Base-by-base conservation (phyloP, 2,113 vertebrate species). In the Chionodraco myersi region DNA sequence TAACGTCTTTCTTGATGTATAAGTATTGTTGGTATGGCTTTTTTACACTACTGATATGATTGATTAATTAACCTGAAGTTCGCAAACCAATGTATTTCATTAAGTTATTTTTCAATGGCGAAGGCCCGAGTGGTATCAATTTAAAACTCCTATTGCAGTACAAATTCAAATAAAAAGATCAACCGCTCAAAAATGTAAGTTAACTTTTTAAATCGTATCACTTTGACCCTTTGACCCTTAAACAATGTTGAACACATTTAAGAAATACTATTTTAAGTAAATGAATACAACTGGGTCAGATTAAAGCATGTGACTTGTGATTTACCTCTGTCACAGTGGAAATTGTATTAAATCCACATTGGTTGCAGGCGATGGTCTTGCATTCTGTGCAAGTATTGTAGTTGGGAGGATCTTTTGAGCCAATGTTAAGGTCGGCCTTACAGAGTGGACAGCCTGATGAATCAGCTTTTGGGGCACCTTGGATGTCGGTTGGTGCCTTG, bases 301-400 rank as follows among this genome's bases (percentile, higher is more conserved):
- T 58, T 14, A 59, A n/a, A 67, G 14, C 3, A 68, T 64, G 49
- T 3, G 2, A 18, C 1, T 41, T 49, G 7, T 62, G 11, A 68
- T 26, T 82, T 93, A 95, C 94, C 93, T 93, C 95, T 69, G 92
- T 88, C 81, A 96, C 89, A 83, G 96, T 96, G 0, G 97, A 96
- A 59, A 93, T 93, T 2, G 97, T 97, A 88, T 98, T 97, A 96
- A 99, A 99, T 94, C 98, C 98, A 97, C 98, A 99, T 54, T 96
- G 95, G 61, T 96, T 97, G 90, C 98, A 99, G 56, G 97, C 97
- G 51, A 90, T 90, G 0, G 90, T 94, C 91, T 97, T 97, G 95
- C 98, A 99, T 87, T 97, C 94, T 0, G 97, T 99, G 84, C 98
- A 99, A 0, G 92, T 96, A 72, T 92, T 97, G 84, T 95, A 99